These are phyloP conservation scores for Rhinolophus ferrumequinum DNA, from an alignment of 2,113 vertebrate genomes.

Conservation along the genomic window DNA sequence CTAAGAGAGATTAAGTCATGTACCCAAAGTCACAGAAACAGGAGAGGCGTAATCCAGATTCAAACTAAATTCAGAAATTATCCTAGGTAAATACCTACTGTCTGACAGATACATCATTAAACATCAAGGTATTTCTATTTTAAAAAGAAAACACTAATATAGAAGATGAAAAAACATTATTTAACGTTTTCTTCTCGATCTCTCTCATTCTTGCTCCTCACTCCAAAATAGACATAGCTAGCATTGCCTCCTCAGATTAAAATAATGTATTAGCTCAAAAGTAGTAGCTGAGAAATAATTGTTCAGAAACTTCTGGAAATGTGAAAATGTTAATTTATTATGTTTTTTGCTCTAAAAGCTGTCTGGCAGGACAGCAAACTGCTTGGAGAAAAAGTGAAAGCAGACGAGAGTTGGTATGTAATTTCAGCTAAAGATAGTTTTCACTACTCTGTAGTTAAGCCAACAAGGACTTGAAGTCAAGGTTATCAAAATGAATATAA, in stretches of 20 bases:
- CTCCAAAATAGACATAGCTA: neutral
- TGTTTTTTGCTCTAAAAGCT: neutral
- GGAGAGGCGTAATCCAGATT: neutral
- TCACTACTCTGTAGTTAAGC: neutral
- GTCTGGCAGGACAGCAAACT: neutral
- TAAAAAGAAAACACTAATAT: neutral
- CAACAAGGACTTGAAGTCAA: slow-evolving; percentile 25
- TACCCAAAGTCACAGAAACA: neutral
- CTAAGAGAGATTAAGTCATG: neutral
- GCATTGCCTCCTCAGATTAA: neutral
- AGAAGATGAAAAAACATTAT: neutral
- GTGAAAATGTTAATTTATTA: neutral
- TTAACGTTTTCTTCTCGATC: neutral
- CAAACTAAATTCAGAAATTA: neutral
- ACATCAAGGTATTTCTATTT: neutral
- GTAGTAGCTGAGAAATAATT: neutral
- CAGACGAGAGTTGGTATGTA: neutral
- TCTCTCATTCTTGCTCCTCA: neutral
- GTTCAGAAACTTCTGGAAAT: neutral
- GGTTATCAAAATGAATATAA: slow-evolving; percentile 21
- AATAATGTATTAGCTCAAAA: neutral
- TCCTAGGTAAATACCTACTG: neutral
- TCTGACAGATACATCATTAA: neutral
- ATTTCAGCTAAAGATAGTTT: slow-evolving; percentile 30
- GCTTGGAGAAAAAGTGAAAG: neutral